Evolutionary conservation across 2,113 vertebrate species (phyloP).

Genomic region (Cyanoramphus novaezelandiae): DNA sequence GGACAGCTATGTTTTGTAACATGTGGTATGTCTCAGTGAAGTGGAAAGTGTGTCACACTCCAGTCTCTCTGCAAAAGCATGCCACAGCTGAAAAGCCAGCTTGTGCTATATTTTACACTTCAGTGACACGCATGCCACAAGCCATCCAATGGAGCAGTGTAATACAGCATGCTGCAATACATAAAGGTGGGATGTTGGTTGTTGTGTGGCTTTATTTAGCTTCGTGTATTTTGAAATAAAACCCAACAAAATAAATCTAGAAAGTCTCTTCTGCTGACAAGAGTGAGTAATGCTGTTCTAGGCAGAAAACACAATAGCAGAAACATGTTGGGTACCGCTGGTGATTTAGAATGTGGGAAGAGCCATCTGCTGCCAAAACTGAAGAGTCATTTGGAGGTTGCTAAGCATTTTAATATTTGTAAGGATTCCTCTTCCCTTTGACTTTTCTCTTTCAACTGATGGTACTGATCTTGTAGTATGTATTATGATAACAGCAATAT

Average conservation of each 20-base stretch:
- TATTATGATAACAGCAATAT: neutral
- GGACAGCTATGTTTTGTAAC: conserved; percentile 29
- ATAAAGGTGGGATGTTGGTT: neutral
- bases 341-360: neutral
- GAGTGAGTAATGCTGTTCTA: neutral
- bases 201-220: neutral
- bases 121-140: neutral
- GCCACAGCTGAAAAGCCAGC: conserved; percentile 27
- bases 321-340: accelerated
- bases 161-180: neutral
- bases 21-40: conserved; percentile 16
- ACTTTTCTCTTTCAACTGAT: neutral
- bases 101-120: conserved; percentile 15
- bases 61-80: neutral
- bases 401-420: neutral
- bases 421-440: neutral
- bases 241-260: neutral
- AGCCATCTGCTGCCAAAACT: neutral
- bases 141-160: neutral
- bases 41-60: conserved; percentile 43
- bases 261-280: accelerated
- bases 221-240: accelerated
- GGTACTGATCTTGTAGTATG: neutral
- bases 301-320: neutral
- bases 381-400: neutral